These are phyloP conservation scores for Nesometra sesokonis DNA, from an alignment of 35 echinoderm and acorn worm genomes.

Conservation along the genomic window DNA sequence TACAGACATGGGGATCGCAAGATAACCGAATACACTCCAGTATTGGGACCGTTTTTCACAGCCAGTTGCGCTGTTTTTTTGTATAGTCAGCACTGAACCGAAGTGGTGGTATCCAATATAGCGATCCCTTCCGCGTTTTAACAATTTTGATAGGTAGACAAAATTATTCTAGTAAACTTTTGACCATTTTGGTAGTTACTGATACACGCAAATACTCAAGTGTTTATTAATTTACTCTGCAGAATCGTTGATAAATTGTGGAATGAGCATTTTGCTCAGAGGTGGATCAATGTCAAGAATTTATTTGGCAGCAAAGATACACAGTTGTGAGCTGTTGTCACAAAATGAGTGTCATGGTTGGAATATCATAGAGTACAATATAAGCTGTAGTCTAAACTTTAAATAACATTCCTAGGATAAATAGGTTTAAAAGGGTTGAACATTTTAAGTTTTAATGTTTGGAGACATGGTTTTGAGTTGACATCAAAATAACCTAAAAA, in stretches of 20 bases:
- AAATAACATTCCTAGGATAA: no score
- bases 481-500: no score
- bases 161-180: background rate
- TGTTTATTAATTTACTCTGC: background rate
- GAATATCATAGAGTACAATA: no score
- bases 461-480: no score
- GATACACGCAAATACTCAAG: background rate
- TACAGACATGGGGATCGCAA: background rate
- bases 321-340: no score
- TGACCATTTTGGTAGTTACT: background rate
- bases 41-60: background rate
- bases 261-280: no score
- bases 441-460: no score
- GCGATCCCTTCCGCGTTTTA: background rate
- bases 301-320: no score
- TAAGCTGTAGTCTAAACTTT: no score
- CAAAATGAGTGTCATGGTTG: no score
- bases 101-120: background rate
- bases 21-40: background rate
- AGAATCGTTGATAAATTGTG: no score
- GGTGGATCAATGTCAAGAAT: background rate
- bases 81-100: background rate
- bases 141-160: background rate
- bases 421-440: no score
- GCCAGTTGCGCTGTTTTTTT: background rate